Evolutionary conservation across 2,797 vertebrate genomes (phyloP).

Genomic region (Pseudochaenichthys georgianus): DNA sequence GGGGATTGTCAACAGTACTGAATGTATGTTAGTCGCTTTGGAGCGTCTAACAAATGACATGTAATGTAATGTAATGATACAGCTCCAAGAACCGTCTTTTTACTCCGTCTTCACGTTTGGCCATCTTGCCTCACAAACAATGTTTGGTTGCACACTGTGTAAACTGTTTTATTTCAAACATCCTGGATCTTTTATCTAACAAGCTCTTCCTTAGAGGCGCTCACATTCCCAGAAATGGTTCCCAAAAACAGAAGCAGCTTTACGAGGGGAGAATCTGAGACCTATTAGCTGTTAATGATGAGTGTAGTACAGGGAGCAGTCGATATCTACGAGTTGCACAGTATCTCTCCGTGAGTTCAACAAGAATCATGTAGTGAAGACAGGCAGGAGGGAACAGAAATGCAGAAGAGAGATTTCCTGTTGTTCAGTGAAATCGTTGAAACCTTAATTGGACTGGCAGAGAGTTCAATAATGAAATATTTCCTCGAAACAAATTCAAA

Average conservation of each 20-base stretch:
- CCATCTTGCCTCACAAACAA: too few species aligned
- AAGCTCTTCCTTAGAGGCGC: not conserved
- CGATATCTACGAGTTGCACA: constrained; percentile 7
- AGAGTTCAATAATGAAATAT: constrained; percentile 50
- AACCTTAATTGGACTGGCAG: constrained; percentile 31
- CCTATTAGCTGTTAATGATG: constrained; percentile 9
- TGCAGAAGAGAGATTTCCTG: not conserved
- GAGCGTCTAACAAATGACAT: too few species aligned
- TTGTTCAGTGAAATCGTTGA: constrained; percentile 33
- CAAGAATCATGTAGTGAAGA: constrained; percentile 24
- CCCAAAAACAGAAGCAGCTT: not conserved
- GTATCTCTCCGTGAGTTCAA: not conserved
- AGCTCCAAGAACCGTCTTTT: too few species aligned
- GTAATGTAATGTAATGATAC: too few species aligned
- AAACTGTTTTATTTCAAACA: not conserved
- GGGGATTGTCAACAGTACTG: too few species aligned
- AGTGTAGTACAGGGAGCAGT: constrained; percentile 5
- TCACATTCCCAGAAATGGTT: not conserved
- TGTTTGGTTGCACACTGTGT: not conserved
- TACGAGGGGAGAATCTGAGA: not conserved
- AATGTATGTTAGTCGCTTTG: too few species aligned
- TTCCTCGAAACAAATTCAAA: constrained; percentile 57
- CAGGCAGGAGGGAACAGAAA: not conserved
- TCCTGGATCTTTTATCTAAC: not conserved
- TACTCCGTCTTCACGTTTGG: too few species aligned